Conservation (phyloP, 2,113 vertebrate genomes). For the Tyrannus savana region DNA sequence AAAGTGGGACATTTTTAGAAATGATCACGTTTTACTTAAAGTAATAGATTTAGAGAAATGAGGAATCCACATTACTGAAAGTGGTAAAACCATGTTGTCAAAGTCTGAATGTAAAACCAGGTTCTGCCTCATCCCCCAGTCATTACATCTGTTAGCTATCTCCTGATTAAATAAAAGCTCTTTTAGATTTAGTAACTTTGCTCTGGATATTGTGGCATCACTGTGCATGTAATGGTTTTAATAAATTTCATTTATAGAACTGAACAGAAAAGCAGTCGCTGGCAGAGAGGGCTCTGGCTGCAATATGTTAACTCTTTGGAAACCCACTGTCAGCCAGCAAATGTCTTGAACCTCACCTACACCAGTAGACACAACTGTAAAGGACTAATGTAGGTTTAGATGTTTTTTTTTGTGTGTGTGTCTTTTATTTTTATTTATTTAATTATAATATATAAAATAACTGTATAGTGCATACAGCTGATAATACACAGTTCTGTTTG, state of each 20-base stretch:
- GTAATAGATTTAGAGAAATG: neutral
- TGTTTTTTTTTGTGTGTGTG: rapidly evolving
- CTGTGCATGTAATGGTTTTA: conserved; percentile 67
- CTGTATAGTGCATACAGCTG: neutral
- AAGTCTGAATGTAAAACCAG: conserved; percentile 29
- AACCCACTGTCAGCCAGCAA: neutral
- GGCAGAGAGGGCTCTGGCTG: neutral
- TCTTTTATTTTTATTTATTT: neutral
- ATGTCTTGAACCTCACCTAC: neutral
- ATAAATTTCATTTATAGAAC: conserved; percentile 74
- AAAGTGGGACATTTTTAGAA: neutral
- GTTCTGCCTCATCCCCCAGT: conserved; percentile 31
- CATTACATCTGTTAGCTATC: conserved; percentile 58
- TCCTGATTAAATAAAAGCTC: conserved; percentile 74
- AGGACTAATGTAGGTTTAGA: neutral
- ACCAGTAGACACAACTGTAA: neutral
- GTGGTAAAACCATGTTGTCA: conserved; percentile 24
- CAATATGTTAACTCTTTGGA: conserved; percentile 54
- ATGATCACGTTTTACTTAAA: neutral
- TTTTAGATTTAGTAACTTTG: conserved; percentile 69
- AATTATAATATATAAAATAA: neutral
- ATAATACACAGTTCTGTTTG: neutral
- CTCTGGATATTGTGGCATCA: conserved; percentile 68
- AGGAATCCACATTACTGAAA: conserved; percentile 7
- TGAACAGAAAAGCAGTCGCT: conserved; percentile 63